phyloP scores from a whole-genome alignment of 2,113 vertebrate species.

The Spilogale gracilis region DNA sequence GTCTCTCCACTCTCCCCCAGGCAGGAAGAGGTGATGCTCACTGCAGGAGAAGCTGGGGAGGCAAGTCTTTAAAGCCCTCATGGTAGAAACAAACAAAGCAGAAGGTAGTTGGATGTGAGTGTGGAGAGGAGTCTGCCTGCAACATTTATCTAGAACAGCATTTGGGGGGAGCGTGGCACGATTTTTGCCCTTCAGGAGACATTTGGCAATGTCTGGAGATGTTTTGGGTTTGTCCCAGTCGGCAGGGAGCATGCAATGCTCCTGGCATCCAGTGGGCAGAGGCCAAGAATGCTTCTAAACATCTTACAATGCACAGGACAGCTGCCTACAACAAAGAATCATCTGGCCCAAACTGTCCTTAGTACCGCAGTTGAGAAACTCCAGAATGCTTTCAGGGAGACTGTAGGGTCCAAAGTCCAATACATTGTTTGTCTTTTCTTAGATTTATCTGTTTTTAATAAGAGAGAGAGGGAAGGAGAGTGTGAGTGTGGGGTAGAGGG shows the following conservation, averaged over 20 bases:
- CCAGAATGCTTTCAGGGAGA: neutral
- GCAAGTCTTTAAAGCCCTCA: neutral
- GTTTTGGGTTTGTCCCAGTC: neutral
- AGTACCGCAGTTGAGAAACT: neutral
- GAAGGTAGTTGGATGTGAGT: neutral
- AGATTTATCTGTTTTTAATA: neutral
- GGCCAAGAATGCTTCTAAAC: neutral
- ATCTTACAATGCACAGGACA: neutral
- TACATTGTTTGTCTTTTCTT: neutral
- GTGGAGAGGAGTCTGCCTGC: neutral
- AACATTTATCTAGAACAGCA: neutral
- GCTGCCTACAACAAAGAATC: neutral
- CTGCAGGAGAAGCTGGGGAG: neutral
- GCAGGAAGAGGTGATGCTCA: neutral
- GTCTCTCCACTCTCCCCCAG: neutral
- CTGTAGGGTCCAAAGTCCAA: neutral
- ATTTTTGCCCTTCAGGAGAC: neutral
- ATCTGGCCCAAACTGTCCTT: neutral
- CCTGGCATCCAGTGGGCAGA: neutral
- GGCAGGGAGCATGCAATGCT: neutral
- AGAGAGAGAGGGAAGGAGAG: neutral
- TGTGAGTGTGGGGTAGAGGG: neutral
- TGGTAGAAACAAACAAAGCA: neutral
- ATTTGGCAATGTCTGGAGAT: neutral
- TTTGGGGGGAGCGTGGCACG: neutral